Evolutionary conservation across 2,797 vertebrate genomes (phyloP).

Genomic region (Salarias fasciatus): DNA sequence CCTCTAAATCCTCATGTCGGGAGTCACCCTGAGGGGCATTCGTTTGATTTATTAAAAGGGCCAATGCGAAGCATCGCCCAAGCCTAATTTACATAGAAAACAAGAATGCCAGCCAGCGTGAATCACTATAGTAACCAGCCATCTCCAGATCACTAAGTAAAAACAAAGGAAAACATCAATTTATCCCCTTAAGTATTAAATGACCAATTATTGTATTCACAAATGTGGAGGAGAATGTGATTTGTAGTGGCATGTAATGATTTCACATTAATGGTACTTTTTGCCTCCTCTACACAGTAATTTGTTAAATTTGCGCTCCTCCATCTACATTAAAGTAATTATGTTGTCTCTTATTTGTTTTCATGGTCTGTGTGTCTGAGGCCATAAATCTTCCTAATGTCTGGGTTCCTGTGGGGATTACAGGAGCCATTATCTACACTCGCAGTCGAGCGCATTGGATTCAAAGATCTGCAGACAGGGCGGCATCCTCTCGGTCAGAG

Average conservation of each 20-base stretch:
- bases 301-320: conserved; percentile 29
- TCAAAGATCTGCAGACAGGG: conserved; percentile 7
- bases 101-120: conserved; percentile 26
- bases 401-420: conserved; percentile 32
- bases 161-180: conserved; percentile 7
- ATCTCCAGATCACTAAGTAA: conserved; percentile 20
- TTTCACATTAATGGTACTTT: conserved; percentile 3
- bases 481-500: conserved; percentile 8
- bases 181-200: conserved; percentile 44
- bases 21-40: conserved; percentile 18
- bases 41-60: conserved; percentile 30
- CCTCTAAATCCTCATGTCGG: conserved; percentile 28
- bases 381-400: conserved; percentile 38
- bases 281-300: not conserved
- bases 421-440: conserved; percentile 37
- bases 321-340: conserved; percentile 43
- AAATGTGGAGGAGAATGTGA: conserved; percentile 6
- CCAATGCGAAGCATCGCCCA: conserved; percentile 25
- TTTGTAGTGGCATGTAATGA: conserved; percentile 14
- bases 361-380: conserved; percentile 24
- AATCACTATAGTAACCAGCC: conserved; percentile 57
- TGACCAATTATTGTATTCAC: conserved; percentile 30
- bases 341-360: conserved; percentile 41
- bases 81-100: conserved; percentile 47
- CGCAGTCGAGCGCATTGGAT: conserved; percentile 8